Base-by-base conservation (phyloP, 2,888 invertebrate species). In the Eristalis tenax region DNA sequence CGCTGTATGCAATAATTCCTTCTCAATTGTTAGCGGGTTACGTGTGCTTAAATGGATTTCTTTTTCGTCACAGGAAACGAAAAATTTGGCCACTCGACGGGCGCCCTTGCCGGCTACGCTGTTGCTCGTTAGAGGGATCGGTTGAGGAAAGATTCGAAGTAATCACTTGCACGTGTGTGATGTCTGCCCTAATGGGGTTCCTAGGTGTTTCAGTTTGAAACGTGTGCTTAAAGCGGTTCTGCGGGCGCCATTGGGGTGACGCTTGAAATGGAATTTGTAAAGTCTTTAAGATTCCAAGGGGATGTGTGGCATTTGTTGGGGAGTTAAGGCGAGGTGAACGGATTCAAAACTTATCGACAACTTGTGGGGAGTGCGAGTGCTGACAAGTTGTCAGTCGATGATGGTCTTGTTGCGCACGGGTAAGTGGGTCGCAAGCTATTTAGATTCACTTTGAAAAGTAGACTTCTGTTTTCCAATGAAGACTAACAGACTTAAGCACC, bases 11-110 rank as follows among this genome's bases (percentile, higher is more conserved):
- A 74, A 71, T 79, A 79, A 86, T 78, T 83, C 83, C 75, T 65
- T 77, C 50, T 75, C 78, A 83, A 86, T 83, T 86, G 86, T 83
- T 83, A 57, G 61, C 75, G 78, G 77, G 71, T 83, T 86, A 83
- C 66, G 75, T 86, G 78, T 71, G 78, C 86, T 79, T 79, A 86
- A 86, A 83, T 66, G 83, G 50, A 50, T 50, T 50, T 50, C 50
- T 75, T 83, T 86, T 83, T 83, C 79, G 70, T 79, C 83, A 75
- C 71, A 75, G 74, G 76, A 63, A 83, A 75, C 63, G 63, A 50
- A 75, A 79, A 75, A 79, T 86, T 83, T 78, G 75, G 75, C 74
- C 74, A 86, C 81, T 85, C 50, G 10, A 11, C 13, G 18, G 40
- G 40, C 4, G 61, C 43, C 13, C 61, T 23, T 70, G 66, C 35